Percentiles rank a stretch among this genome's conserved stretches.
Evolutionary conservation across 2,888 invertebrate genomes (phyloP).

Genomic region (Melikaiella ostensackeni): DNA sequence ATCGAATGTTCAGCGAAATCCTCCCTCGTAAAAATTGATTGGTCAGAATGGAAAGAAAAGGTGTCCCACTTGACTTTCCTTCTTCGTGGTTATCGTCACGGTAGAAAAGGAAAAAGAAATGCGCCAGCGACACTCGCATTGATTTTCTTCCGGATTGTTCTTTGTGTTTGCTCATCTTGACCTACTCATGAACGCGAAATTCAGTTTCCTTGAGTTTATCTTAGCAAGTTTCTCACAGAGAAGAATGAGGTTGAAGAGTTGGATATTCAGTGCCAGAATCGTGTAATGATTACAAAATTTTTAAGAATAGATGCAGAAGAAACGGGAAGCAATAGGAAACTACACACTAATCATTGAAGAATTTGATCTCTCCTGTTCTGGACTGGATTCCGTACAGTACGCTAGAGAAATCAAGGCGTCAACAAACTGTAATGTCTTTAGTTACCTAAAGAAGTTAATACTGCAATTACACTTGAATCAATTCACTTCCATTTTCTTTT

Average conservation of each 20-base stretch:
- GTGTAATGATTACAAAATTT: too few relatives aligned
- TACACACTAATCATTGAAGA: too few relatives aligned
- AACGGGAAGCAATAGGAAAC: too few relatives aligned
- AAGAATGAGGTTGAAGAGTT: too few relatives aligned
- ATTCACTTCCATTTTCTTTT: too few relatives aligned
- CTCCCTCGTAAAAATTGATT: conserved; percentile 21
- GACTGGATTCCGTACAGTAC: too few relatives aligned
- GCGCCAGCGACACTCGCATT: conserved; percentile 9
- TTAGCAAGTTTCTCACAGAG: background rate
- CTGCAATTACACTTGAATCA: too few relatives aligned
- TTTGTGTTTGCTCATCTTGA: conserved; percentile 22
- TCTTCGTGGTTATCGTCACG: background rate
- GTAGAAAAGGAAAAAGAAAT: background rate
- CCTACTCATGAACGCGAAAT: conserved; percentile 1
- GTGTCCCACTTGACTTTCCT: background rate
- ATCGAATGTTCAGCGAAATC: background rate
- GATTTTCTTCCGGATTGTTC: conserved; percentile 16
- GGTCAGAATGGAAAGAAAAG: background rate
- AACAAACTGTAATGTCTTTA: too few relatives aligned
- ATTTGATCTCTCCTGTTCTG: too few relatives aligned
- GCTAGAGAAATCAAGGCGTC: too few relatives aligned
- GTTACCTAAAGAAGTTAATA: too few relatives aligned
- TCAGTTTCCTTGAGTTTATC: background rate
- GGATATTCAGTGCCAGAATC: background rate
- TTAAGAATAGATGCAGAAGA: too few relatives aligned